Conservation (phyloP, 2,797 vertebrate species). For the Myioborus melanocephalus region DNA sequence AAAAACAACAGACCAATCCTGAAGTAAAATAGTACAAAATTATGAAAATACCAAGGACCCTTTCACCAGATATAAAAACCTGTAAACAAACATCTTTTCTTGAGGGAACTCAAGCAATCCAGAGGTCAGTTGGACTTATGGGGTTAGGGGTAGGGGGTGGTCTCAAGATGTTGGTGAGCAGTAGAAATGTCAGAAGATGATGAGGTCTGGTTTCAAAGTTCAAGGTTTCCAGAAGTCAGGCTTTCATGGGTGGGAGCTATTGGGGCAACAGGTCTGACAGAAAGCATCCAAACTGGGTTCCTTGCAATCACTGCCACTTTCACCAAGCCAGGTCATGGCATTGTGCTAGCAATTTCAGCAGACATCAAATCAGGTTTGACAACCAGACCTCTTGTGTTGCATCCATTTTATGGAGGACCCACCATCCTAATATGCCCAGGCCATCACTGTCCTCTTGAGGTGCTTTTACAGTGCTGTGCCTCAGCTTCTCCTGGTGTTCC, state of each 20-base stretch:
- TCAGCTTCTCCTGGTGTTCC: not conserved
- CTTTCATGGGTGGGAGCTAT: accelerated
- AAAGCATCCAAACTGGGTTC: not conserved
- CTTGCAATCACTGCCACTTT: not conserved
- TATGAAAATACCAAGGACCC: not conserved
- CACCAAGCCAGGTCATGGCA: not conserved
- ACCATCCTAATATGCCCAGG: not conserved
- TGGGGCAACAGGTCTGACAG: not conserved
- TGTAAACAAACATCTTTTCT: not conserved
- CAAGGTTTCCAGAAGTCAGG: not conserved
- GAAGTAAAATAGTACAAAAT: not conserved
- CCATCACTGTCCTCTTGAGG: not conserved
- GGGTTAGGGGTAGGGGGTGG: accelerated
- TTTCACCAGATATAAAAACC: not conserved
- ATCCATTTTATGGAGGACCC: not conserved
- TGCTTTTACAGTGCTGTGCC: not conserved
- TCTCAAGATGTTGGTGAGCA: not conserved
- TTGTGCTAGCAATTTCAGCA: not conserved
- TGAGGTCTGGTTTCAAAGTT: not conserved
- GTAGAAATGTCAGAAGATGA: not conserved
- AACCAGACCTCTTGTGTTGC: not conserved
- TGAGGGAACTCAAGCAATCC: not conserved
- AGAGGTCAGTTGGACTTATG: not conserved
- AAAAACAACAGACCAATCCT: not conserved
- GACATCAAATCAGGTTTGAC: not conserved